Percentiles rank a stretch among this genome's conserved stretches.
These are phyloP conservation scores for Pentalonia nigronervosa DNA, from an alignment of 1,140 invertebrate species.

Conservation along the genomic window DNA sequence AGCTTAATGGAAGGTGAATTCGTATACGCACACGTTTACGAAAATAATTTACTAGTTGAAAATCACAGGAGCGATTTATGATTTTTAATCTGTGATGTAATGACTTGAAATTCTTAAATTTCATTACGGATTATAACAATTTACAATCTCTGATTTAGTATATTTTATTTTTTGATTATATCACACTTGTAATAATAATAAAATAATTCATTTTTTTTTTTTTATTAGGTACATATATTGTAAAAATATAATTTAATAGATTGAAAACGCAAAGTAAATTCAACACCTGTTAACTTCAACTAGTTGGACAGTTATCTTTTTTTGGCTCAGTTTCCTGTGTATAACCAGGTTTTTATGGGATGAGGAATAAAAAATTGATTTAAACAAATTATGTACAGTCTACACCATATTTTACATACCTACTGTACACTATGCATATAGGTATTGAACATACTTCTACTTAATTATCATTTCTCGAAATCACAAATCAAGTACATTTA, in stretches of 20 bases:
- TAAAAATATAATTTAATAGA: neutral
- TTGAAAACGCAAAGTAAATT: too few relatives aligned
- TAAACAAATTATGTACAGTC: neutral
- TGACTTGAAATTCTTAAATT: neutral
- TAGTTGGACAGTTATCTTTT: neutral
- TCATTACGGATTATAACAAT: neutral
- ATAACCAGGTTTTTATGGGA: neutral
- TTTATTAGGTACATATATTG: neutral
- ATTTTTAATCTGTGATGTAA: neutral
- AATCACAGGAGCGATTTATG: neutral
- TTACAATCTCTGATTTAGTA: neutral
- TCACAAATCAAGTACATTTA: neutral
- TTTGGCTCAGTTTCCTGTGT: too few relatives aligned
- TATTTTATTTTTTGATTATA: neutral
- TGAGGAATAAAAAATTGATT: neutral
- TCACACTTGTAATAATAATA: neutral
- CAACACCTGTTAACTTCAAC: too few relatives aligned
- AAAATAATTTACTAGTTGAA: neutral
- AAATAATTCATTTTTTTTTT: neutral
- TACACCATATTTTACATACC: neutral
- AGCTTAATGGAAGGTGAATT: slow-evolving; percentile 42
- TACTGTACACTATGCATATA: neutral
- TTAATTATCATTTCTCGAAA: neutral
- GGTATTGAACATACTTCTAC: neutral
- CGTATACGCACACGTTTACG: neutral